Base-by-base conservation (phyloP, 2,797 vertebrate genomes). In the Coracias cyanogaster region DNA sequence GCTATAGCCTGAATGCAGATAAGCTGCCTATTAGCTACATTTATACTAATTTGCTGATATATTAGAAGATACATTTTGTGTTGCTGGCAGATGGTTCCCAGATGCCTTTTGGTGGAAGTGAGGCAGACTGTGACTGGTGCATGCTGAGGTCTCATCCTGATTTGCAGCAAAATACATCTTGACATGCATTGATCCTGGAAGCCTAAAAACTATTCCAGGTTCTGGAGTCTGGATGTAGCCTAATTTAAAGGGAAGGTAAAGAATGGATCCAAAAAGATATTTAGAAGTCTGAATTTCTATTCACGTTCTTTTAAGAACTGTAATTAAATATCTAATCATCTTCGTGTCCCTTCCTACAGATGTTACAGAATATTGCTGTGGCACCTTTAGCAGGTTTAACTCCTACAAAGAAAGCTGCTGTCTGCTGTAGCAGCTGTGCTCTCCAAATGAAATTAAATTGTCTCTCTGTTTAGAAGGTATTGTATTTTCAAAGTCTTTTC, bases 141-240 rank as follows among this genome's bases (percentile, higher is more conserved):
- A 0, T 1, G 7, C 33, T 65, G 35, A 15, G 60, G 20, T 41
- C 55, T 85, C 0, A 0, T 20, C 60, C 58, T 6, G 45, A 31
- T 58, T 82, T 52, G 35, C 2, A 3, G 39, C 29, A 79, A 82
- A 89, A 77, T 11, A 41, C 26, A 86, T 46, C 49, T 65, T 35
- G 29, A 43, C 17, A 5, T 4, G 20, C 15, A 17, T 5, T 77
- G 46, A 33, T 20, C 22, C 67, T 74, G 72, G 48, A 79, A 91
- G 28, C 37, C 60, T 45, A 28, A 81, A 80, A 52, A n/a, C 5
- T 48, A 0, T 26, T 72, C 28, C n/a, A 41, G 15, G 35, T 45
- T 82, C 52, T 52, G 64, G 55, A 77, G 28, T 7, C 31, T 62
- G 79, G 2, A 8, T 66, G 48, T 45, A 85, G 35, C 28, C 14